These are phyloP conservation scores for Dendrophyllia cribrosa DNA, from an alignment of 64 coral and sea anemone species.

Conservation along the genomic window DNA sequence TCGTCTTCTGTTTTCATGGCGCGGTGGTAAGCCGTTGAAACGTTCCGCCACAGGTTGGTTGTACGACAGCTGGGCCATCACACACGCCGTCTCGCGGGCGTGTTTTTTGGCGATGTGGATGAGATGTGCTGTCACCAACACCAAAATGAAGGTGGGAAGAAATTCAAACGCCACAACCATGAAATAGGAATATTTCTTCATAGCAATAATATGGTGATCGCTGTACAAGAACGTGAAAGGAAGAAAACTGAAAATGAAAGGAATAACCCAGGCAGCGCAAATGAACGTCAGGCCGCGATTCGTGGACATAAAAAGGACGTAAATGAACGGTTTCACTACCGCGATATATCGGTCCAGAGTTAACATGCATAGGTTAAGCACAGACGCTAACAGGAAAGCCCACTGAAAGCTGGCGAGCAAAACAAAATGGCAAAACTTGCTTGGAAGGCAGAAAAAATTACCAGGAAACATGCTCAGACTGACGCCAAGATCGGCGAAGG, in stretches of 20 bases:
- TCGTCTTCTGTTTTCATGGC: background rate
- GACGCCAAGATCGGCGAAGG: conserved; percentile 7
- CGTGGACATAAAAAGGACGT: background rate
- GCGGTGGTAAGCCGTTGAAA: background rate
- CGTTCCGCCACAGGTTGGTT: background rate
- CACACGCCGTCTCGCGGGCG: background rate
- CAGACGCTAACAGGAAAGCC: conserved; percentile 23
- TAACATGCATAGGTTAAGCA: background rate
- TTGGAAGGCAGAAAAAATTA: background rate
- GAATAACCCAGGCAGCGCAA: conserved; percentile 1
- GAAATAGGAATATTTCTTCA: background rate
- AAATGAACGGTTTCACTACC: conserved; percentile 12
- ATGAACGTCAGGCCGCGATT: background rate
- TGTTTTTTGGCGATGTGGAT: conserved; percentile 40
- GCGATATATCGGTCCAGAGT: conserved; percentile 18
- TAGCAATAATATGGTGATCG: background rate
- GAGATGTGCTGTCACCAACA: background rate
- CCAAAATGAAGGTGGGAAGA: background rate
- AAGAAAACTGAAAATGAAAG: background rate
- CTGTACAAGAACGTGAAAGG: background rate
- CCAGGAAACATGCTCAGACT: background rate
- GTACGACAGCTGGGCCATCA: background rate
- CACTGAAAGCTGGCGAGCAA: background rate
- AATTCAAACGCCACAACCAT: background rate
- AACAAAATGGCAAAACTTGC: background rate